Conservation (phyloP, 2,113 vertebrate genomes). For the Hypanus sabinus region DNA sequence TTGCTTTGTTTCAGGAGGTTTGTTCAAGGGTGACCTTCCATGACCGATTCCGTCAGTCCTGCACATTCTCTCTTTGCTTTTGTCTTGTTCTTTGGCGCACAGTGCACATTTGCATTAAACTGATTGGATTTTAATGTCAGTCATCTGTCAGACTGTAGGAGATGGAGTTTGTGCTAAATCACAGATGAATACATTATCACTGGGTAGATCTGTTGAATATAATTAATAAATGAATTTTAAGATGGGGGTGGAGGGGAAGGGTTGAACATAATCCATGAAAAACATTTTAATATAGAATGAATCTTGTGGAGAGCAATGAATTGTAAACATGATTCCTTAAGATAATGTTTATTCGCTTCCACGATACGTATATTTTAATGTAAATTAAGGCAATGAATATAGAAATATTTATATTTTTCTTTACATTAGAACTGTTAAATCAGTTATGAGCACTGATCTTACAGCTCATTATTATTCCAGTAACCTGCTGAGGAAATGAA, state of each 20-base stretch:
- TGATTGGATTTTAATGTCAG: constrained; percentile 32
- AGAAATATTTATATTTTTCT: background rate
- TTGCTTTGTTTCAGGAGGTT: background rate
- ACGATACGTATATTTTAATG: background rate
- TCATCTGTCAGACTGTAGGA: constrained; percentile 26
- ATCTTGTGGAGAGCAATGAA: background rate
- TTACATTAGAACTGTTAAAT: background rate
- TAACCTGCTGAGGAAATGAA: background rate
- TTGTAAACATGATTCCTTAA: background rate
- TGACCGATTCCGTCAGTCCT: background rate
- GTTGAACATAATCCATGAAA: background rate
- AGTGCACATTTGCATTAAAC: background rate
- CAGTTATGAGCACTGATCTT: background rate
- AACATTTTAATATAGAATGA: background rate
- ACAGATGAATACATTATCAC: background rate
- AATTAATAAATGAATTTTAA: background rate
- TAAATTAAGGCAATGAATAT: background rate
- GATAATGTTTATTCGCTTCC: background rate
- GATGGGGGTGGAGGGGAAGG: background rate
- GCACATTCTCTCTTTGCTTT: background rate
- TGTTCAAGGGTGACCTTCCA: background rate
- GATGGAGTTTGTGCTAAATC: constrained; percentile 15
- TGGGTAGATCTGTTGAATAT: background rate
- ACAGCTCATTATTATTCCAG: background rate
- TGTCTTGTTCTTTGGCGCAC: background rate